These are phyloP conservation scores for Cylas formicarius DNA, from an alignment of 1,140 invertebrate species.

Conservation along the genomic window DNA sequence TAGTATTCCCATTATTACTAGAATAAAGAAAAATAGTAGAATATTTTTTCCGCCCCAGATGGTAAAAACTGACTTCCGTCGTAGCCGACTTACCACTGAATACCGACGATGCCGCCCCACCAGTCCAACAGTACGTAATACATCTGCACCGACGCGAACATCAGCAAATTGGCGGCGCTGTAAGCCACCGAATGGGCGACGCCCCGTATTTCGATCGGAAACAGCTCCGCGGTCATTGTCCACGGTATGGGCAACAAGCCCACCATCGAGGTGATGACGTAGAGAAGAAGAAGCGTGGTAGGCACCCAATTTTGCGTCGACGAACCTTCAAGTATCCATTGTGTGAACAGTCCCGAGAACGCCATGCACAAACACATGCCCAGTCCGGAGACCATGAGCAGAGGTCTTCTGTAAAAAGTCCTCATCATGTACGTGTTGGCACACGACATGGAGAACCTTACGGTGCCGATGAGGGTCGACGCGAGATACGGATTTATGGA, in stretches of 20 bases:
- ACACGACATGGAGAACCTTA: constrained; percentile 55
- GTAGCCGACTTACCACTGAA: constrained; percentile 37
- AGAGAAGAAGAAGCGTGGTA: constrained; percentile 22
- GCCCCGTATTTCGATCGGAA: constrained; percentile 52
- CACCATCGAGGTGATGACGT: constrained; percentile 51
- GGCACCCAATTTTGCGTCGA: constrained; percentile 25
- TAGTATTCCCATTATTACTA: no score
- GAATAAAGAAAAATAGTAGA: no score
- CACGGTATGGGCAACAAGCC: constrained; percentile 54
- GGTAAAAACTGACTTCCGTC: no score
- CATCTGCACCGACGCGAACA: constrained; percentile 49
- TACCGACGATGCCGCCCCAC: constrained; percentile 25
- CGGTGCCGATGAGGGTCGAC: constrained; percentile 55
- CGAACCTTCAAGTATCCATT: constrained; percentile 40
- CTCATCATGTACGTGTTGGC: constrained; percentile 48
- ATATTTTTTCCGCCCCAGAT: no score
- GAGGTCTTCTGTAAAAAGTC: constrained; percentile 44
- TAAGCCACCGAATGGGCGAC: constrained; percentile 42
- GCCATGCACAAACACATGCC: constrained; percentile 49
- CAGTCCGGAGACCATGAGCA: constrained; percentile 46
- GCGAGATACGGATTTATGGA: constrained; percentile 46
- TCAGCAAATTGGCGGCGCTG: constrained; percentile 47
- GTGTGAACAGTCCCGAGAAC: constrained; percentile 48
- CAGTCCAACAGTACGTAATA: constrained; percentile 40
- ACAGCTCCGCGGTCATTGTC: constrained; percentile 58